phyloP scores from a whole-genome alignment of 92 coral and sea anemone genomes.

The Parazoanthus swiftii region DNA sequence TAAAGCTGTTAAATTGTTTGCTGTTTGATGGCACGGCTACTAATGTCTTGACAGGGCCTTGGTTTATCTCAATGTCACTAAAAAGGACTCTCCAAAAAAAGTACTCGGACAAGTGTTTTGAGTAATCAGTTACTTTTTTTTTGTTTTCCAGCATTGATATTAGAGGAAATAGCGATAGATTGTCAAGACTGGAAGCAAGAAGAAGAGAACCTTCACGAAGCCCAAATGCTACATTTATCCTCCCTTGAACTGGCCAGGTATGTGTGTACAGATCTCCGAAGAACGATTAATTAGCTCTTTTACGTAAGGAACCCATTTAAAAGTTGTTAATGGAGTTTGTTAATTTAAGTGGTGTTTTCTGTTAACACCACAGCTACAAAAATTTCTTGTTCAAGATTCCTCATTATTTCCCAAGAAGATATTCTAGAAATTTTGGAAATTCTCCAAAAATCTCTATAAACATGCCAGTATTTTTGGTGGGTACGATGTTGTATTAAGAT shows the following conservation, averaged over 20 bases:
- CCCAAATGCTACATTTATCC: slow-evolving; percentile 87
- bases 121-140: not conserved
- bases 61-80: not conserved
- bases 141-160: slow-evolving; percentile 70
- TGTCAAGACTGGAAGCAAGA: slow-evolving; percentile 75
- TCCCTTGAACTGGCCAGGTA: slow-evolving; percentile 96
- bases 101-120: too few relatives aligned
- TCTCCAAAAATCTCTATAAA: too few relatives aligned
- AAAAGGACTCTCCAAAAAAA: not conserved
- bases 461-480: too few relatives aligned
- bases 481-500: too few relatives aligned
- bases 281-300: not conserved
- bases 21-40: not conserved
- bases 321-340: not conserved
- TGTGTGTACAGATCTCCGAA: not conserved
- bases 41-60: not conserved
- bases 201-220: slow-evolving; percentile 81
- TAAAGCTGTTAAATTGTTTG: too few relatives aligned
- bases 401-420: too few relatives aligned
- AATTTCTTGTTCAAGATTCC: too few relatives aligned
- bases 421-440: too few relatives aligned
- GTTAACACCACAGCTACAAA: too few relatives aligned
- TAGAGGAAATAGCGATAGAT: slow-evolving; percentile 99
- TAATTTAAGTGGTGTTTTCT: too few relatives aligned
- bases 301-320: not conserved